A percentile compares a stretch with the other conserved stretches of the same genome.
phyloP scores from a whole-genome alignment of 1,140 invertebrate genomes.

The Mizuhopecten yessoensis region DNA sequence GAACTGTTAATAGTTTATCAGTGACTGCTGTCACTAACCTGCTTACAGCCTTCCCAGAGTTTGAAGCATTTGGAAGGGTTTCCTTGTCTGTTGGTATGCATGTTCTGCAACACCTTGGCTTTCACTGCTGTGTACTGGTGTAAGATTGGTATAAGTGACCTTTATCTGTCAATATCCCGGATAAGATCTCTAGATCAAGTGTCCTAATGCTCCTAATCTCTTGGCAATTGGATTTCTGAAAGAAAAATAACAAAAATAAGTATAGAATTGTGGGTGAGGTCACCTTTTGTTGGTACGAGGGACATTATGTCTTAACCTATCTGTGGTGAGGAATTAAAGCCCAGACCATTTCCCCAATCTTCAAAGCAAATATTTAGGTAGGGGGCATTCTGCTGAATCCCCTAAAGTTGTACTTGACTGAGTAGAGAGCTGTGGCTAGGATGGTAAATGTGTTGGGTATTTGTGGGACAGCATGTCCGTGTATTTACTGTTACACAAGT shows the following conservation, averaged over 20 bases:
- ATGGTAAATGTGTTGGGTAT: not conserved
- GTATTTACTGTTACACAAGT: not conserved
- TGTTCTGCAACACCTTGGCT: not conserved
- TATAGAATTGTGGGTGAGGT: not conserved
- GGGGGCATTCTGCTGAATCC: constrained; percentile 7
- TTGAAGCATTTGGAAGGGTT: too few species aligned
- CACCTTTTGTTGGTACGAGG: not conserved
- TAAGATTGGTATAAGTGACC: not conserved
- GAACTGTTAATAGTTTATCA: too few species aligned
- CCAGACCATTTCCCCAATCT: not conserved
- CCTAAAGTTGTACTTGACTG: not conserved
- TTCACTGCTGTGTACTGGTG: not conserved
- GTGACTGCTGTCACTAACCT: too few species aligned
- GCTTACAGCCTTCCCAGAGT: too few species aligned
- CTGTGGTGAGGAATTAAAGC: not conserved
- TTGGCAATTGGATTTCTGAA: not conserved
- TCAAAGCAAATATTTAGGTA: constrained; percentile 35
- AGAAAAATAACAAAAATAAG: constrained; percentile 9
- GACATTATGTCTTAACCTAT: not conserved
- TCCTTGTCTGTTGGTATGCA: not conserved
- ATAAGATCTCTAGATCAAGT: constrained; percentile 24
- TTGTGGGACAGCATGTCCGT: not conserved
- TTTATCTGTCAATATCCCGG: constrained; percentile 20
- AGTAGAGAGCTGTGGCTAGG: not conserved
- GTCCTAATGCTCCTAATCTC: not conserved